phyloP scores from a whole-genome alignment of 35 echinoderm and acorn worm genomes.

The Patiria miniata region DNA sequence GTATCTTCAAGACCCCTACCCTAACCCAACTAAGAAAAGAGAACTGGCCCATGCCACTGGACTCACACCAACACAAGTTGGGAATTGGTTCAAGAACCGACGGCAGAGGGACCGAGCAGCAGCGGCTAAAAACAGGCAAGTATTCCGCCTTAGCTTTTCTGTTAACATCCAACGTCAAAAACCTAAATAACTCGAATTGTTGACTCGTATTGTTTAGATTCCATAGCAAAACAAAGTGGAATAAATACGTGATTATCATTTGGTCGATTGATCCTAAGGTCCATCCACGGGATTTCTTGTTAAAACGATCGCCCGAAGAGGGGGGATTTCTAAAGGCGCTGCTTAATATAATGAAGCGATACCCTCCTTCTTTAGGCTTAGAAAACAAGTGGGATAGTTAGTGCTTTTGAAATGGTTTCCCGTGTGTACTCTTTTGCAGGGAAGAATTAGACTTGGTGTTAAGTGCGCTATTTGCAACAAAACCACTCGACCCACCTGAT shows the following conservation, averaged over 20 bases:
- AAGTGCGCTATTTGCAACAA: constrained; percentile 9
- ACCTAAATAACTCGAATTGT: no score
- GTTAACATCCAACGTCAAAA: no score
- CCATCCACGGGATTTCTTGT: not conserved
- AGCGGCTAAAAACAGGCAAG: constrained; percentile 97
- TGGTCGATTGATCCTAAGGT: not conserved
- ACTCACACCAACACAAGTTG: constrained; percentile 98
- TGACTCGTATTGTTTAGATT: not conserved
- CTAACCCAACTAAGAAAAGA: constrained; percentile 98
- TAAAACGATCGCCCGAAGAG: not conserved
- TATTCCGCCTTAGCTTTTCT: not conserved
- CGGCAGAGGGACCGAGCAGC: constrained; percentile 92
- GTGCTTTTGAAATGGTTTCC: not conserved
- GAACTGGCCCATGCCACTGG: constrained; percentile 98
- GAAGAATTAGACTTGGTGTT: constrained; percentile 1
- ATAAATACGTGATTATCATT: constrained; percentile 16
- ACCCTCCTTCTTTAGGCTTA: not conserved
- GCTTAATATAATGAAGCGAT: not conserved
- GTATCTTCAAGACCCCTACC: constrained; percentile 98
- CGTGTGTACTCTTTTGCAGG: not conserved
- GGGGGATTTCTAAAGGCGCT: not conserved
- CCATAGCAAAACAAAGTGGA: not conserved
- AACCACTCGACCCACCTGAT: not conserved
- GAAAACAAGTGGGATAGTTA: not conserved
- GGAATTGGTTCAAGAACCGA: constrained; percentile 99